Conservation (phyloP, 2,888 invertebrate species). For the Dastarcus helophoroides region DNA sequence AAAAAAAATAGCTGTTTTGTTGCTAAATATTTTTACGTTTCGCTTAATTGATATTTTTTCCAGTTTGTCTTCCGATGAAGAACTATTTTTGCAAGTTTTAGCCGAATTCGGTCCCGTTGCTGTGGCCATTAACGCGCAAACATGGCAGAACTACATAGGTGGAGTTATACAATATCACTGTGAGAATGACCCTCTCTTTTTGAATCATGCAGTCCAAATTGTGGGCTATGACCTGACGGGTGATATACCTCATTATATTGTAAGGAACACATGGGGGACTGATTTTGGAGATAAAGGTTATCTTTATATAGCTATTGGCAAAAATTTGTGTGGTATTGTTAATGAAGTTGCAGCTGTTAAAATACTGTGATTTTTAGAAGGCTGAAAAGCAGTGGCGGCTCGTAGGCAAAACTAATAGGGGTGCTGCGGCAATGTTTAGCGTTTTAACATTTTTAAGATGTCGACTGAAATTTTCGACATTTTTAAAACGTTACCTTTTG, state of each 20-base stretch:
- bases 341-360: slow-evolving; percentile 56
- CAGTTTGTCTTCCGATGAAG: slow-evolving; percentile 55
- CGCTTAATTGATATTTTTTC: too few relatives aligned
- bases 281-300: slow-evolving; percentile 68
- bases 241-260: slow-evolving; percentile 67
- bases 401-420: too few relatives aligned
- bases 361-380: slow-evolving; percentile 31
- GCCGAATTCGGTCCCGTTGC: slow-evolving; percentile 66
- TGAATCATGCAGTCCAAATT: slow-evolving; percentile 77
- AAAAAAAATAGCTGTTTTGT: too few relatives aligned
- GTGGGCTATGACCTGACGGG: slow-evolving; percentile 70
- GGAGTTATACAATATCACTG: slow-evolving; percentile 77
- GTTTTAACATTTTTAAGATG: too few relatives aligned
- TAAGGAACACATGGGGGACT: slow-evolving; percentile 75
- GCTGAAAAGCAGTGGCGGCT: too few relatives aligned
- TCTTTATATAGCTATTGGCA: slow-evolving; percentile 60
- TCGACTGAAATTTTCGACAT: too few relatives aligned
- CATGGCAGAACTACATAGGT: slow-evolving; percentile 79
- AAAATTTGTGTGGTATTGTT: slow-evolving; percentile 67
- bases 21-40: too few relatives aligned
- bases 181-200: slow-evolving; percentile 42
- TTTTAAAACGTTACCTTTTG: too few relatives aligned
- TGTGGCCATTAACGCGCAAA: slow-evolving; percentile 69
- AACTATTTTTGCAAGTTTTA: slow-evolving; percentile 46
- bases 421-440: too few relatives aligned